Evolutionary conservation across 30 jellyfish, hydroid and myxozoan species (phyloP).

Genomic region (Aurelia aurita complex sp. Pacific): DNA sequence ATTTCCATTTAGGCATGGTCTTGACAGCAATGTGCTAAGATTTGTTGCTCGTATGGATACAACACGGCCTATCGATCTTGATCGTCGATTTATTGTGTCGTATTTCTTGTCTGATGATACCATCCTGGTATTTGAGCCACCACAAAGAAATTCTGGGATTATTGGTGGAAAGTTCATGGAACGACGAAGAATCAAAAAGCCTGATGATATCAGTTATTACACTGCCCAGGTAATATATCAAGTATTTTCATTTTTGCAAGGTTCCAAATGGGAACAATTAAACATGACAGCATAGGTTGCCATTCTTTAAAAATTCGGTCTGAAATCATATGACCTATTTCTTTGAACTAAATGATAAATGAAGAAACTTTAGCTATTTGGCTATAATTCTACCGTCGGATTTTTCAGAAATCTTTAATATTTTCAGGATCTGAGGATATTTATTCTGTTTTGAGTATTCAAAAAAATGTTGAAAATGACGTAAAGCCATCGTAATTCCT

Average conservation of each 20-base stretch:
- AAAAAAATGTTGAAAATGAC: no score
- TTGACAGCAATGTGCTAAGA: constrained; percentile 92
- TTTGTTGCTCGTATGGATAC: constrained; percentile 95
- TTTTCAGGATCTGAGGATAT: no score
- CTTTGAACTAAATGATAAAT: no score
- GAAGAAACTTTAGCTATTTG: no score
- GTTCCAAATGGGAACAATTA: background rate
- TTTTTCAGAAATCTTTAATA: no score
- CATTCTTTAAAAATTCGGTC: no score
- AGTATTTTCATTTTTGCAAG: background rate
- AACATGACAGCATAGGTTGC: background rate
- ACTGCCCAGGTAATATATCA: constrained; percentile 74
- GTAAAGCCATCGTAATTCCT: no score
- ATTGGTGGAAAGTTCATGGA: constrained; percentile 97
- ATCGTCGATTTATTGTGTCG: constrained; percentile 91
- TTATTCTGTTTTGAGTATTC: no score
- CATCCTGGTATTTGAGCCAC: constrained; percentile 91
- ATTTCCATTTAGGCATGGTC: constrained; percentile 76
- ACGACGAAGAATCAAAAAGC: constrained; percentile 86
- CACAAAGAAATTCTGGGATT: constrained; percentile 97
- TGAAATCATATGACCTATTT: no score
- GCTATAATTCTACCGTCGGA: no score
- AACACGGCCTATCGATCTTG: constrained; percentile 84
- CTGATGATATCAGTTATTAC: constrained; percentile 77
- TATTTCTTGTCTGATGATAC: constrained; percentile 95